Evolutionary conservation across 2,113 vertebrate species (phyloP).

Genomic region (Notarius lentiginosus): DNA sequence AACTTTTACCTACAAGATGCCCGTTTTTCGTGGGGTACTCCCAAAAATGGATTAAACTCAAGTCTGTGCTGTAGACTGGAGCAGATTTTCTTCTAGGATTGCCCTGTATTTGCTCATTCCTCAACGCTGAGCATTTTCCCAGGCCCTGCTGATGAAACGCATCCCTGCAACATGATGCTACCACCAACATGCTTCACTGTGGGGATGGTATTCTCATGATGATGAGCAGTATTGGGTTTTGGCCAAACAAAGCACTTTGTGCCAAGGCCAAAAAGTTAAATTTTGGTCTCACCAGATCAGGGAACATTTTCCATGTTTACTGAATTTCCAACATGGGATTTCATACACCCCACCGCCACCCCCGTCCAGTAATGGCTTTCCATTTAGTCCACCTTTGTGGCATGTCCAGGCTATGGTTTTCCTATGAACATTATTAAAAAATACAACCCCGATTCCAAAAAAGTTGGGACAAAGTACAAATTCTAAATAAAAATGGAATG

Average conservation of each 20-base stretch:
- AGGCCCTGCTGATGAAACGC: not conserved
- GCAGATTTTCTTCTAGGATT: not conserved
- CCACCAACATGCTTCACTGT: not conserved
- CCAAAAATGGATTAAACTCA: slow-evolving; percentile 35
- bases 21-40: slow-evolving; percentile 12
- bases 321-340: not conserved
- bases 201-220: not conserved
- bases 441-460: no score
- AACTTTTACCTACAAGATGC: slow-evolving; percentile 22
- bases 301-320: not conserved
- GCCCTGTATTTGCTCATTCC: not conserved
- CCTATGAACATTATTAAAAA: not conserved
- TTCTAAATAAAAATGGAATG: no score
- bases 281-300: not conserved
- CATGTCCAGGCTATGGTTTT: not conserved
- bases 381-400: not conserved
- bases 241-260: not conserved
- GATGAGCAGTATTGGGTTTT: not conserved
- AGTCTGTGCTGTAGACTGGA: slow-evolving; percentile 22
- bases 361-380: not conserved
- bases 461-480: no score
- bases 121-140: not conserved
- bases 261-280: not conserved
- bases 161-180: not conserved
- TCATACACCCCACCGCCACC: no score